phyloP scores from a whole-genome alignment of 2,797 vertebrate species.

The Enteromius treurensis region DNA sequence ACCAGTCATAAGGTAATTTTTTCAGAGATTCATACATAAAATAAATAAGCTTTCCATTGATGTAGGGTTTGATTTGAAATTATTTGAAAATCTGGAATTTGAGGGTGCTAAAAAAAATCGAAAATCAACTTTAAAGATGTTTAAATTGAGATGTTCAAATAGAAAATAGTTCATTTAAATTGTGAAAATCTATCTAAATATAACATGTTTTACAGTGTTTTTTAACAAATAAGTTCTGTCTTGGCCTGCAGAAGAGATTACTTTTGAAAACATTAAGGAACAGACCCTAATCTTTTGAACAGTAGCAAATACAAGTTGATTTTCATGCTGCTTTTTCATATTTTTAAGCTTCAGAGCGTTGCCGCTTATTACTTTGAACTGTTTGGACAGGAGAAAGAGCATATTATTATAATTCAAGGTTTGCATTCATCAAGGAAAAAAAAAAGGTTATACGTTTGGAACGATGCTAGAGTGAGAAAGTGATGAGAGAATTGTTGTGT shows the following conservation, averaged over 20 bases:
- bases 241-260: not conserved
- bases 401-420: not conserved
- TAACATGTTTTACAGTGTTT: not conserved
- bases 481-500: not conserved
- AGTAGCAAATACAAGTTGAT: too few species aligned
- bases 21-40: too few species aligned
- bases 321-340: not conserved
- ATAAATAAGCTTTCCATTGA: too few species aligned
- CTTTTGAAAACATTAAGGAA: not conserved
- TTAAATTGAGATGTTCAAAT: not conserved
- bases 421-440: not conserved
- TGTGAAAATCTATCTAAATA: not conserved
- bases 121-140: too few species aligned
- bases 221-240: not conserved
- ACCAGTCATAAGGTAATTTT: too few species aligned
- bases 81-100: too few species aligned
- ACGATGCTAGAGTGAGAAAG: not conserved
- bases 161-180: not conserved
- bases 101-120: too few species aligned
- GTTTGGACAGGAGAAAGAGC: not conserved
- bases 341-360: not conserved
- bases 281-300: not conserved
- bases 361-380: not conserved
- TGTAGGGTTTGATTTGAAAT: too few species aligned
- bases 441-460: not conserved